Evolutionary conservation across 2,797 vertebrate species (phyloP).

Genomic region (Dendrocincla fuliginosa): DNA sequence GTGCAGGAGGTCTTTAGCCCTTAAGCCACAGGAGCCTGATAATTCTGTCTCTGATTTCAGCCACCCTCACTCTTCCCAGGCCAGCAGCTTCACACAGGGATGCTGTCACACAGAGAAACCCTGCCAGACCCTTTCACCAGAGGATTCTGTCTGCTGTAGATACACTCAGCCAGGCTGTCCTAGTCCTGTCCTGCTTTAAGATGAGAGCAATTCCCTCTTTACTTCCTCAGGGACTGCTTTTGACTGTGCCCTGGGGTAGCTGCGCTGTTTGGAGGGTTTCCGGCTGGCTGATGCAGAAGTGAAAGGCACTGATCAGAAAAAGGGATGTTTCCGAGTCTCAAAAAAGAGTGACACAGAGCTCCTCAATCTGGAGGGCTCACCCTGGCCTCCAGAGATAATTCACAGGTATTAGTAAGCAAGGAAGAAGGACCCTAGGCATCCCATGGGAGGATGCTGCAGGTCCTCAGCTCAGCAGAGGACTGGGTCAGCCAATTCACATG

Average conservation of each 20-base stretch:
- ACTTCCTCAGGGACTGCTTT: neutral
- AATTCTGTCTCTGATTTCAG: neutral
- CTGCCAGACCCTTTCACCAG: neutral
- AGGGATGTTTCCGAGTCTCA: neutral
- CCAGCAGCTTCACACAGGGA: neutral
- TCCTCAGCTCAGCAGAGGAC: accelerated
- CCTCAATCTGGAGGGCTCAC: neutral
- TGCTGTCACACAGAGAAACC: neutral
- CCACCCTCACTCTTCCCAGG: neutral
- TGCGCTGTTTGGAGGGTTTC: neutral
- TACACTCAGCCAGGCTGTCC: neutral
- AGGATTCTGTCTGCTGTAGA: neutral
- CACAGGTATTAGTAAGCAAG: neutral
- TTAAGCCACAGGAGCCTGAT: neutral
- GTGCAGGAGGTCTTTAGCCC: neutral
- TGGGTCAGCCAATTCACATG: neutral
- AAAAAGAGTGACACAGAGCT: neutral
- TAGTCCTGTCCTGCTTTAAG: neutral
- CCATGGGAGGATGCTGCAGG: neutral
- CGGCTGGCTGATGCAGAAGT: neutral
- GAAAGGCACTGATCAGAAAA: neutral
- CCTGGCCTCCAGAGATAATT: neutral
- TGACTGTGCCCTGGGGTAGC: accelerated
- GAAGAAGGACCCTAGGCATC: neutral
- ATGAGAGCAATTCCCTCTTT: neutral